Evolutionary conservation across 2,888 invertebrate genomes (phyloP), one percentile per base, ranked within the genome.

Genomic region (Pheosia tremula): DNA sequence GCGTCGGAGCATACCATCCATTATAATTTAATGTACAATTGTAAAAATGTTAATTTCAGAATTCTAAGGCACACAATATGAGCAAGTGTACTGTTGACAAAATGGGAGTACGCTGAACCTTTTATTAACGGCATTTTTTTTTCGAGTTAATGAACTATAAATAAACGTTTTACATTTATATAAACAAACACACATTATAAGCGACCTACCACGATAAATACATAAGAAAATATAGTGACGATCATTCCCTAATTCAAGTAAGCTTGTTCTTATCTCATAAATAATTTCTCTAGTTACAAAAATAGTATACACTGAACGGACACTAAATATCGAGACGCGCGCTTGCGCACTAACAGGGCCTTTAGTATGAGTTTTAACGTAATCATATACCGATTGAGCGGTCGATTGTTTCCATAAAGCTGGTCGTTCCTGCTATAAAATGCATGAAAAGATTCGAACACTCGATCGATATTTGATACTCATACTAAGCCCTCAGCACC

Each of bases 241-340:
- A 82, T 85, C 84, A 86, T 89, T 88, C 87, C 81, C 90, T 90
- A 89, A 84, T 83, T 81, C 85, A 85, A 84, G 82, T 86, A 88
- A 88, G 85, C 88, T 90, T 88, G 87, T 88, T 89, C 93, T 91
- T 92, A 92, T 86, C 83, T 91, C 89, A 93, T 93, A 93, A 93
- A 93, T 93, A 93, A 93, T 91, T 93, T 93, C 85, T 91, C 93
- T 93, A 90, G 86, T 89, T 90, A 93, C 93, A 92, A 91, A 90
- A 90, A 92, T 91, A 92, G 90, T 91, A 90, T 90, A 93, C 91
- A 92, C 78, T 83, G 89, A 87, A 89, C 82, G 87, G 86, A 81
- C 78, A 76, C 77, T 70, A 74, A 70, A 78, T 63, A 68, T 72
- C 65, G 68, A 75, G 71, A 62, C 61, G 63, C 62, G 68, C 75